Evolutionary conservation across 2,797 vertebrate genomes (phyloP), one percentile per base, ranked within the genome.

Genomic region (Florisuga fusca): DNA sequence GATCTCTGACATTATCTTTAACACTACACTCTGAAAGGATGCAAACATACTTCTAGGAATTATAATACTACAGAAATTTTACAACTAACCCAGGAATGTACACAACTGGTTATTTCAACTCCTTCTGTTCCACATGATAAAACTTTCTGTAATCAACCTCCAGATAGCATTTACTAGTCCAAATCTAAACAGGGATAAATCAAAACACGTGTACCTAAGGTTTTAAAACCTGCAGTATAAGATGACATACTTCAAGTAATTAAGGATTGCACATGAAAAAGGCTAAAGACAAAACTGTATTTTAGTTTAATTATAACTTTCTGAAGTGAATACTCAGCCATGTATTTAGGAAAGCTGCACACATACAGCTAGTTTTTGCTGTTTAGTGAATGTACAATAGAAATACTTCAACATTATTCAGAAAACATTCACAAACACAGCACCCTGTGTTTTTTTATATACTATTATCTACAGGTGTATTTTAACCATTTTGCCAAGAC

Each of bases 401-500:
- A 90, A 90, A 67, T 61, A 67, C 6, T 61, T 78, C 23, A 76
- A 34, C 31, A 54, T 74, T 71, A 77, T 59, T 59, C 4, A 33
- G 77, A 71, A 88, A 57, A 18, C 61, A 57, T 5, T 5, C 48
- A 71, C 38, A 85, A 79, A 85, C 10, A 69, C 38, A 87, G 38
- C 7, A 76, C 0, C 1, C n/a, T 51, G 51, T n/a, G 6, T 41
- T 73, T 21, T 41, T 95, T 87, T 74, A n/a, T 67, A 79, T 94
- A 43, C 81, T 87, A 29, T 48, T 36, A 82, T 79, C 50, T 82
- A 71, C 55, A 63, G 14, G 5, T 11, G n/a, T 1, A 34, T 92
- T 85, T 38, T 43, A 93, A 85, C 12, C 36, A 55, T 89, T 91
- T 76, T 80, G 72, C 53, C 64, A 89, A 75, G 82, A 80, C 50